Evolutionary conservation across 2,113 vertebrate genomes (phyloP).

Genomic region (Pteronura brasiliensis): DNA sequence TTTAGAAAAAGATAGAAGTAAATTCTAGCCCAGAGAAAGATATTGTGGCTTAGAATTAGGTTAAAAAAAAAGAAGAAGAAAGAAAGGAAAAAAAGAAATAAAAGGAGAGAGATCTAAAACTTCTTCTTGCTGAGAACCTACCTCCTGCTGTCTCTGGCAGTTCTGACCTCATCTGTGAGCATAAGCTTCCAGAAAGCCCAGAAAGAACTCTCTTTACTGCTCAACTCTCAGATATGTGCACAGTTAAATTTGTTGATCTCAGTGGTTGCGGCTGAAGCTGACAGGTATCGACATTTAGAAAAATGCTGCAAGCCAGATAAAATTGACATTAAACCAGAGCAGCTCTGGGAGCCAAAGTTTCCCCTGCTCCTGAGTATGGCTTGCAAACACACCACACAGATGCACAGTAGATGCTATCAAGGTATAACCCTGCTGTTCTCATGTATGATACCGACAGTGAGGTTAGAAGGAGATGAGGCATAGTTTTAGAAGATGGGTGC

Average conservation of each 20-base stretch:
- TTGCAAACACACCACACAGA: not conserved
- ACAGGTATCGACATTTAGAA: slow-evolving; percentile 19
- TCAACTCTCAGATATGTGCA: not conserved
- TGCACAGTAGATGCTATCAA: not conserved
- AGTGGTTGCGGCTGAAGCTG: not conserved
- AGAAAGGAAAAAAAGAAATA: not conserved
- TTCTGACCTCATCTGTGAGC: not conserved
- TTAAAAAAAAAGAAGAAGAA: too few species aligned
- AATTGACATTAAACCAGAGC: slow-evolving; percentile 36
- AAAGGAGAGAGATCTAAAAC: not conserved
- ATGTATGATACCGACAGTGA: not conserved
- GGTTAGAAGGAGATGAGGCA: not conserved
- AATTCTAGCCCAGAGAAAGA: not conserved
- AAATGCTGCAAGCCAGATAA: slow-evolving; percentile 27
- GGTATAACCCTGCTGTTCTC: not conserved
- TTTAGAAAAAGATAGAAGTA: not conserved
- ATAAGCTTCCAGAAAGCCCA: not conserved
- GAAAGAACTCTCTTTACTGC: not conserved
- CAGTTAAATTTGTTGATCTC: slow-evolving; percentile 6
- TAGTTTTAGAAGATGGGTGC: not conserved
- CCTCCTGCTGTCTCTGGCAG: not conserved
- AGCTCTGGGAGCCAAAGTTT: not conserved
- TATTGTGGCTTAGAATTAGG: not conserved
- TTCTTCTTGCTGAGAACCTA: not conserved
- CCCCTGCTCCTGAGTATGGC: not conserved